Conservation (phyloP, 2,888 invertebrate species). For the Oscheius sp. region DNA sequence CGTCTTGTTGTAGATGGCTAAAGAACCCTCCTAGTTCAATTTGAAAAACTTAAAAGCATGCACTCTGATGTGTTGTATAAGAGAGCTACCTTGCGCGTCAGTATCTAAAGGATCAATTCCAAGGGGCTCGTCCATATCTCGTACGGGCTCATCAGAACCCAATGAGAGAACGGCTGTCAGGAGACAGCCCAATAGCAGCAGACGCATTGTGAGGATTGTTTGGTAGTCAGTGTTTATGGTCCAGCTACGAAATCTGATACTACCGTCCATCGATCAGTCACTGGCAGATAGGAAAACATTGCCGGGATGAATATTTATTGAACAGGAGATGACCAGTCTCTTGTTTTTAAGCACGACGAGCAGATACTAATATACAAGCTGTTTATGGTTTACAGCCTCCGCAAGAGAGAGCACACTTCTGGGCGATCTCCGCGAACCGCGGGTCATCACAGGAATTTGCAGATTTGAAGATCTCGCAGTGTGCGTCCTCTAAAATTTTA, state of each 20-base stretch:
- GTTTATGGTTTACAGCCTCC: slow-evolving; percentile 6
- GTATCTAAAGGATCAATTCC: slow-evolving; percentile 14
- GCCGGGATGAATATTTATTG: slow-evolving; percentile 27
- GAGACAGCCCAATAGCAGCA: neutral
- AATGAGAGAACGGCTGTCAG: slow-evolving; percentile 1
- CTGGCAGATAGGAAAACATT: neutral
- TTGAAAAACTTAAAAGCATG: neutral
- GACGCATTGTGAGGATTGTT: slow-evolving; percentile 1
- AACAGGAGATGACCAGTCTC: slow-evolving; percentile 21
- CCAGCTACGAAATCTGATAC: slow-evolving; percentile 2
- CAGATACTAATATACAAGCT: neutral
- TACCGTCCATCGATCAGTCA: neutral
- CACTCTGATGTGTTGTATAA: too few species aligned
- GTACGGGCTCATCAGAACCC: neutral
- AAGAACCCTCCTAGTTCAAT: neutral
- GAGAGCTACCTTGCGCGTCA: slow-evolving; percentile 1
- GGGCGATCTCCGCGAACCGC: neutral
- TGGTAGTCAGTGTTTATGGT: slow-evolving; percentile 7
- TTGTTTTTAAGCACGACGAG: slow-evolving; percentile 20
- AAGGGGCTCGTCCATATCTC: slow-evolving; percentile 1
- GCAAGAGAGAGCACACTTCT: slow-evolving; percentile 8
- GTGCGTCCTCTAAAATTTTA: neutral
- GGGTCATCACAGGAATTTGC: slow-evolving; percentile 7
- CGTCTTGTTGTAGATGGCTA: slow-evolving; percentile 52
- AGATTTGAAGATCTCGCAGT: slow-evolving; percentile 18